Evolutionary conservation across 1,140 invertebrate genomes (phyloP).

Genomic region (Bombus ignitus): DNA sequence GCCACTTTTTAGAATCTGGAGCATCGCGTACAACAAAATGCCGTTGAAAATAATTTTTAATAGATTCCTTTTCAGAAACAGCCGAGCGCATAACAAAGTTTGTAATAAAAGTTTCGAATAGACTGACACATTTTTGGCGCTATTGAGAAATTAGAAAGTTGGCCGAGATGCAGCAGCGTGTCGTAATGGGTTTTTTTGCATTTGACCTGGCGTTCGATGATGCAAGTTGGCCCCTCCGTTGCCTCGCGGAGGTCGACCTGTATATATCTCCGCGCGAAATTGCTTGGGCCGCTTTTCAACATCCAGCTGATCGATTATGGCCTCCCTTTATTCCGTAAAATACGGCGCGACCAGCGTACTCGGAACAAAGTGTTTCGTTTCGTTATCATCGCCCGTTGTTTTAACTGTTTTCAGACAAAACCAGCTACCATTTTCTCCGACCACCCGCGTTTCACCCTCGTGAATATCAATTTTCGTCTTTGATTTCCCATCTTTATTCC

Average conservation of each 20-base stretch:
- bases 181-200: constrained; percentile 45
- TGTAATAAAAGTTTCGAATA: background rate
- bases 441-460: background rate
- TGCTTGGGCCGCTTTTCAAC: constrained; percentile 63
- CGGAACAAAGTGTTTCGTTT: background rate
- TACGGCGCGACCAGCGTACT: constrained; percentile 10
- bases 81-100: background rate
- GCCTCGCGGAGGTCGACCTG: constrained; percentile 40
- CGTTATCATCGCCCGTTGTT: background rate
- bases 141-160: constrained; percentile 48
- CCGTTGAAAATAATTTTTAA: background rate
- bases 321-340: constrained; percentile 52
- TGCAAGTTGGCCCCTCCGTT: constrained; percentile 26
- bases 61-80: background rate
- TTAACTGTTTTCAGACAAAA: background rate
- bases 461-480: no score
- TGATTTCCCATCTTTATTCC: background rate
- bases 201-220: constrained; percentile 55
- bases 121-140: constrained; percentile 1
- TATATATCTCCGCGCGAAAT: constrained; percentile 56
- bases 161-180: constrained; percentile 5
- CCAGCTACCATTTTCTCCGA: background rate
- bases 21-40: background rate
- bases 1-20: background rate
- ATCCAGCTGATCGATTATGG: constrained; percentile 66